A percentile compares a stretch with the other conserved stretches of the same genome.
Evolutionary conservation across 2,888 invertebrate species (phyloP).

Genomic region (Adineta ricciae): DNA sequence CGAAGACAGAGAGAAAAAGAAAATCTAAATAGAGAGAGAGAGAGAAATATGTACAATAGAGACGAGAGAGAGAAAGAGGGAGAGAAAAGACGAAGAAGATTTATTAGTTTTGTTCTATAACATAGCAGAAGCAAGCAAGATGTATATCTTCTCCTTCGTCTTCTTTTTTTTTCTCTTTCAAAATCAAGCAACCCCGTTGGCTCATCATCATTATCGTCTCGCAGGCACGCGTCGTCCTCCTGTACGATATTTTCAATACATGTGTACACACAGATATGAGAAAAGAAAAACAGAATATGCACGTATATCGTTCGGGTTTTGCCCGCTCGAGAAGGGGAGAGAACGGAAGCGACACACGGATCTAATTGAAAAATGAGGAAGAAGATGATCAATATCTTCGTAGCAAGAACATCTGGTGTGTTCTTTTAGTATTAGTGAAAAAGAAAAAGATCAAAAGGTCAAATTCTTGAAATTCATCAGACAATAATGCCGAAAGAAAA

Average conservation of each 20-base stretch:
- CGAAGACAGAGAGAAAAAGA: slow-evolving; percentile 4
- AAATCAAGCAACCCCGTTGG: slow-evolving; percentile 9
- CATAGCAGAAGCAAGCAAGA: not conserved
- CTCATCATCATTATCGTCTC: slow-evolving; percentile 9
- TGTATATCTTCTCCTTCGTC: not conserved
- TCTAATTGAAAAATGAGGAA: slow-evolving; percentile 13
- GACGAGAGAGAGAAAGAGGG: not conserved
- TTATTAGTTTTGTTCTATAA: slow-evolving; percentile 13
- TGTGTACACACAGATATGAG: slow-evolving; percentile 8
- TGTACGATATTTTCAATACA: not conserved
- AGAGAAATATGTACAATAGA: not conserved
- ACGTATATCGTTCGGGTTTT: not conserved
- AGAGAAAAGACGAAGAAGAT: no score
- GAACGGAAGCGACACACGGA: slow-evolving; percentile 13
- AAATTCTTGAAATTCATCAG: not conserved
- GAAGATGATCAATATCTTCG: slow-evolving; percentile 5
- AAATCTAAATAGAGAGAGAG: not conserved
- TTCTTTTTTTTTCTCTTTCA: not conserved
- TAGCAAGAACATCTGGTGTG: slow-evolving; percentile 8
- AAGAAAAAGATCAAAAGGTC: slow-evolving; percentile 15
- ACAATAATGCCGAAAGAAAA: not conserved
- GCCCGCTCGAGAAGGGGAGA: not conserved
- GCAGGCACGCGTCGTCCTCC: not conserved
- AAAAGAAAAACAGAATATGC: not conserved
- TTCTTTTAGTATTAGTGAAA: not conserved